phyloP scores from a whole-genome alignment of 2,888 invertebrate genomes.

The Thysanoteuthis rhombus region DNA sequence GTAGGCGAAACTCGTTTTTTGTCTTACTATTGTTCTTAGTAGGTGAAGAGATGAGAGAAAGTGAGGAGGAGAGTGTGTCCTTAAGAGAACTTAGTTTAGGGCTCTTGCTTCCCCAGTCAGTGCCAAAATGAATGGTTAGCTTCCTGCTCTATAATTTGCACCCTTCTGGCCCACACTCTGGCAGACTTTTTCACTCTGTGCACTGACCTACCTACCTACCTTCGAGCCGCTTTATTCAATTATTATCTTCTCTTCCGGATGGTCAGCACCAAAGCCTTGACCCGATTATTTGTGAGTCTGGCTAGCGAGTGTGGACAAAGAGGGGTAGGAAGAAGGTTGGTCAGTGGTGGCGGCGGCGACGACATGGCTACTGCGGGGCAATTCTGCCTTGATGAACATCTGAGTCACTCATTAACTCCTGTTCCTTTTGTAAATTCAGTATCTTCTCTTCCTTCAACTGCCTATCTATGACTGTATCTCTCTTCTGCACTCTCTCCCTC shows the following conservation, averaged over 20 bases:
- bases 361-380: no score
- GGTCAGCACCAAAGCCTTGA: not conserved
- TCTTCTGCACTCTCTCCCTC: not conserved
- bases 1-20: not conserved
- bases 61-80: not conserved
- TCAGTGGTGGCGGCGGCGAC: no score
- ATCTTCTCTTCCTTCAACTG: not conserved
- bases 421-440: not conserved
- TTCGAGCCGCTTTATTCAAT: not conserved
- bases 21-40: no score
- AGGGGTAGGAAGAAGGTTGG: not conserved
- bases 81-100: not conserved
- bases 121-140: not conserved
- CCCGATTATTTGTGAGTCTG: not conserved
- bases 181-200: not conserved
- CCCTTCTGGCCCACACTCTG: not conserved
- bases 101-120: not conserved
- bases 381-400: not conserved
- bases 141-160: not conserved
- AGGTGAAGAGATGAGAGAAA: not conserved
- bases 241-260: not conserved
- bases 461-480: not conserved
- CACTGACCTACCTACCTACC: not conserved
- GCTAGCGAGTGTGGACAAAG: not conserved
- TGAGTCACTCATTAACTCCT: not conserved